Conservation (phyloP, 1,140 invertebrate genomes). For the Episyrphus balteatus region DNA sequence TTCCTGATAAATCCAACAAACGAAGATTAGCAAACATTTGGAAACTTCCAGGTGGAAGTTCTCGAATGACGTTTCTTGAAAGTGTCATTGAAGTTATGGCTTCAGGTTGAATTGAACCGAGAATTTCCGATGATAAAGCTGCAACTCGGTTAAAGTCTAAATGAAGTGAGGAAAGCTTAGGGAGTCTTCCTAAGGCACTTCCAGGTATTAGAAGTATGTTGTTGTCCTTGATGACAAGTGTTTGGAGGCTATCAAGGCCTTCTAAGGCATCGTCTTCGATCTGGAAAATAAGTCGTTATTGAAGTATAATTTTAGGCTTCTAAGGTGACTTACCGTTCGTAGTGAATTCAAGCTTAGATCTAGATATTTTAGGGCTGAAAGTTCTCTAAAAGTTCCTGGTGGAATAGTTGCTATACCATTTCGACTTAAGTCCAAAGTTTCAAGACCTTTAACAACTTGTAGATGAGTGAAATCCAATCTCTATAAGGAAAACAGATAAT, state of each 20-base stretch:
- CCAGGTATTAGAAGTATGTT: conserved; percentile 75
- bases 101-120: conserved; percentile 46
- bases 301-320: background rate
- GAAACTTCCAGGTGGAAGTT: conserved; percentile 69
- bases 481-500: conserved; percentile 21
- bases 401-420: conserved; percentile 73
- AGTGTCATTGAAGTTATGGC: conserved; percentile 45
- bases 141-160: conserved; percentile 80
- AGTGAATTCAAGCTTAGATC: conserved; percentile 78
- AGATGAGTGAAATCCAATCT: conserved; percentile 57
- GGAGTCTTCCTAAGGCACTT: conserved; percentile 60
- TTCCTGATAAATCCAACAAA: conserved; percentile 65
- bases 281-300: conserved; percentile 39
- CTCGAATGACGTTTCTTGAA: conserved; percentile 74
- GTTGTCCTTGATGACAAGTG: conserved; percentile 74
- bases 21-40: conserved; percentile 62
- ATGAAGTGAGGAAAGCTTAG: conserved; percentile 59
- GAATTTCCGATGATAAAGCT: conserved; percentile 66
- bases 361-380: conserved; percentile 56
- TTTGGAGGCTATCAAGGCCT: conserved; percentile 63
- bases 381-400: conserved; percentile 63
- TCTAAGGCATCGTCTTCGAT: conserved; percentile 78
- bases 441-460: conserved; percentile 49
- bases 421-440: conserved; percentile 69
- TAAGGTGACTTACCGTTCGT: conserved; percentile 57